These are phyloP conservation scores for Centropyge bicolor DNA, from an alignment of 2,797 vertebrate species.

Conservation along the genomic window DNA sequence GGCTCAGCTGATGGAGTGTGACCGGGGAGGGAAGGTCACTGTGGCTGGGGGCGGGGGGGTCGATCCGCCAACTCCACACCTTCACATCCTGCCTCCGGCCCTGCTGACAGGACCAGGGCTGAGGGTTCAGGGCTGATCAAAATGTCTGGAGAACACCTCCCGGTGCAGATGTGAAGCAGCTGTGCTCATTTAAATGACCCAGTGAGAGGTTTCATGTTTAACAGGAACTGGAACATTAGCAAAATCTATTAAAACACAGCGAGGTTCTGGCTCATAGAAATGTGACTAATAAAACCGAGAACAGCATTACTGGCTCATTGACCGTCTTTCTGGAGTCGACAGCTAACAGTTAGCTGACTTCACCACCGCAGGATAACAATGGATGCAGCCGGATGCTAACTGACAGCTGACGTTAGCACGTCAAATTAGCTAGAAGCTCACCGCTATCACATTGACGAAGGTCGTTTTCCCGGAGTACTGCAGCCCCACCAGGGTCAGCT, in stretches of 20 bases:
- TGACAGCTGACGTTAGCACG: conserved; percentile 50
- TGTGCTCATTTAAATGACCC: neutral
- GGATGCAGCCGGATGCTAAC: conserved; percentile 62
- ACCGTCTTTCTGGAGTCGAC: neutral
- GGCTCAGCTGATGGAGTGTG: conserved; percentile 13
- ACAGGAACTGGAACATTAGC: neutral
- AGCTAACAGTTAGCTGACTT: conserved; percentile 57
- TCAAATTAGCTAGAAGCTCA: conserved; percentile 73
- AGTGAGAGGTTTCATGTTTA: neutral
- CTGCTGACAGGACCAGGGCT: neutral
- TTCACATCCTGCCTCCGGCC: neutral
- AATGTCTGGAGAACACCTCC: neutral
- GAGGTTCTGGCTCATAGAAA: neutral
- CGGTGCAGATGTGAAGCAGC: conserved; percentile 2
- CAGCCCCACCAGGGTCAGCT: conserved; percentile 92
- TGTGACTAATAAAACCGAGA: too few species aligned
- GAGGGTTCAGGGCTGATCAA: neutral
- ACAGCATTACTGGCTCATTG: neutral
- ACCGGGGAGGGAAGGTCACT: conserved; percentile 24
- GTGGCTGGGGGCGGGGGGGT: neutral
- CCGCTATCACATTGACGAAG: conserved; percentile 98
- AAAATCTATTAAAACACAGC: neutral
- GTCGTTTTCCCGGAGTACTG: conserved; percentile 95
- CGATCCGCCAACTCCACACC: neutral
- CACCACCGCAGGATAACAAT: conserved; percentile 71